These are phyloP conservation scores for Scaptomyza montana DNA, from an alignment of 1,140 invertebrate species.

Conservation along the genomic window DNA sequence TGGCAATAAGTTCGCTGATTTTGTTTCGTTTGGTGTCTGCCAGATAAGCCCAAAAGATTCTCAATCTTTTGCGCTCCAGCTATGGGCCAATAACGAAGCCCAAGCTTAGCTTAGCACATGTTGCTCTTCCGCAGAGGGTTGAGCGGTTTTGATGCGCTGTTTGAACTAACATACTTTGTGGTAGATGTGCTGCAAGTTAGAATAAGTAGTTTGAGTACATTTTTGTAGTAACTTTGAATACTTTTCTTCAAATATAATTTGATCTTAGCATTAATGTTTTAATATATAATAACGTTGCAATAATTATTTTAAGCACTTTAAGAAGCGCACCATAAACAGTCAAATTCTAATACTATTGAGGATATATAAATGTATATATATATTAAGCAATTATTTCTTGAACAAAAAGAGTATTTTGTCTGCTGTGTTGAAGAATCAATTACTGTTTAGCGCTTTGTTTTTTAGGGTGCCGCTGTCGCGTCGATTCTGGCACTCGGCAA, in stretches of 20 bases:
- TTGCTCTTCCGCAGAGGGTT: neutral
- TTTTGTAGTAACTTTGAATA: no score
- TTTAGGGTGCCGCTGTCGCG: constrained; percentile 64
- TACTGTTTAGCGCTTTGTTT: neutral
- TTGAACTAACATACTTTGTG: no score
- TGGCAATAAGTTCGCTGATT: constrained; percentile 49
- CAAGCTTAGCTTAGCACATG: neutral
- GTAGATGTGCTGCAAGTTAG: no score
- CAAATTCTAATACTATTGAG: no score
- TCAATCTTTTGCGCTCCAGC: constrained; percentile 38
- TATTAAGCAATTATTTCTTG: neutral
- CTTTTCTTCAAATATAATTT: no score
- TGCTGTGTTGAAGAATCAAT: neutral
- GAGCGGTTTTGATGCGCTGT: no score
- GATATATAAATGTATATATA: no score
- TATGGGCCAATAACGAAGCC: constrained; percentile 27
- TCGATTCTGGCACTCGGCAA: constrained; percentile 24
- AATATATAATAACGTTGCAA: no score
- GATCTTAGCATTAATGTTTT: no score
- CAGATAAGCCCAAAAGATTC: constrained; percentile 46
- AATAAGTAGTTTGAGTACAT: no score
- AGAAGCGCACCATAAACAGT: no score
- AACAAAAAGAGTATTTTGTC: neutral
- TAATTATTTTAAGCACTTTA: no score
- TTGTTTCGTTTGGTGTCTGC: constrained; percentile 29